Conservation (phyloP, 2,888 invertebrate species). For the Furcula furcula region DNA sequence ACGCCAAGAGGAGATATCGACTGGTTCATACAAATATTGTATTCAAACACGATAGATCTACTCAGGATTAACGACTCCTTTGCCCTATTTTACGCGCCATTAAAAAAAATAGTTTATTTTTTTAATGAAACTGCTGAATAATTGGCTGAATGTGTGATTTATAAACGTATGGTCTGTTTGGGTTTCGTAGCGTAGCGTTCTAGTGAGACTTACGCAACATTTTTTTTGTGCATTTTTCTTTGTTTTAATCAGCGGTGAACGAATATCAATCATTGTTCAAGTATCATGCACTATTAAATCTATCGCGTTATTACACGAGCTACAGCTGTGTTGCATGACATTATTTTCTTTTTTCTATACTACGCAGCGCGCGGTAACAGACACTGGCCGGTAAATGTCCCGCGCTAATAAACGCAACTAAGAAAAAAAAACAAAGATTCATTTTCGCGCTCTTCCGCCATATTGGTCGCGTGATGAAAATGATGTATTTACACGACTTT, state of each 20-base stretch:
- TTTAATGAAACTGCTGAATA: too few relatives aligned
- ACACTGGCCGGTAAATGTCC: conserved; percentile 72
- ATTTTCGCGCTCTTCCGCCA: conserved; percentile 74
- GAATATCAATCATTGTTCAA: conserved; percentile 1
- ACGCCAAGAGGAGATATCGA: conserved; percentile 60
- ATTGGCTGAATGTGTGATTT: too few relatives aligned
- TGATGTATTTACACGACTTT: conserved; percentile 74
- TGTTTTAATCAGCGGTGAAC: neutral
- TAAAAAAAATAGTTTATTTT: too few relatives aligned
- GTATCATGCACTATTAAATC: conserved; percentile 15
- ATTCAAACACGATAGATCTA: conserved; percentile 57
- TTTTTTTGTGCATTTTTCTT: neutral
- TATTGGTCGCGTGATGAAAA: conserved; percentile 76
- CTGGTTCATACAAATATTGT: conserved; percentile 58
- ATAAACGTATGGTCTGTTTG: too few relatives aligned
- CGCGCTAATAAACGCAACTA: conserved; percentile 45
- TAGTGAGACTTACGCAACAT: too few relatives aligned
- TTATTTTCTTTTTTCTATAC: conserved; percentile 30
- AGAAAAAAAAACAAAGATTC: conserved; percentile 76
- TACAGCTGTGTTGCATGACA: conserved; percentile 32
- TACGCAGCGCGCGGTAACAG: conserved; percentile 31
- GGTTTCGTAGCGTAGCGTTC: too few relatives aligned
- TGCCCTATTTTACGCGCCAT: neutral
- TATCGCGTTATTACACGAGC: conserved; percentile 18
- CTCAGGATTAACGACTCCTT: conserved; percentile 25